Evolutionary conservation across 2,888 invertebrate genomes (phyloP), one percentile per base, ranked within the genome.

Genomic region (Drosophila falleni): DNA sequence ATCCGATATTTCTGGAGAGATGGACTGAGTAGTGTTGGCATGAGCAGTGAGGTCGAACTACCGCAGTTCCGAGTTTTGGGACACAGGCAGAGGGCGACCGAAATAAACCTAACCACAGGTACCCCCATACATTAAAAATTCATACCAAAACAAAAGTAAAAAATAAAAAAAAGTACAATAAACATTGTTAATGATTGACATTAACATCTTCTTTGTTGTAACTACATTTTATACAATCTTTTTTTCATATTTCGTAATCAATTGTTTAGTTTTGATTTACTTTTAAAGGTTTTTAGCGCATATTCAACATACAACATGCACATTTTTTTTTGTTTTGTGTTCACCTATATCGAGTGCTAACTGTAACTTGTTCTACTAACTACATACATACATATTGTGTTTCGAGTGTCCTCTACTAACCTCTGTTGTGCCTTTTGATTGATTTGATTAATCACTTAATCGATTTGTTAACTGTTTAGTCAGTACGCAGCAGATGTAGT

Each of bases 1-100:
- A 97, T 98, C 95, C 96, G 97, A 94, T 98, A 98, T 95, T 96
- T 96, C 95, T 98, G 98, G 98, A 96, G 96, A 95, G 96, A 97
- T 94, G 97, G 97, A 93, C 95, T 95, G 93, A 95, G 96, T 94
- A 97, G 98, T 94, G 97, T 98, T 94, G 97, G 97, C 94, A 97
- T 98, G 95, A 97, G 97, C 95, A 96, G 95, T 94, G 97, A 97
- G 94, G 97, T 98, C 94, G 97, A 97, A 95, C 96, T 98, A 93
- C 98, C 98, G 92, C 98, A 98, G 95, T 98, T 98, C 95, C 96
- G 97, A 94, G 97, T 98, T 93, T 96, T 98, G 94, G 98, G 98
- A 93, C 97, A 98, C 95, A 96, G 97, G 93, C 98, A 98, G 95
- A 96, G 96, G 94, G 96, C 96, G 94, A 97, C 96, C 94, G 97